These are phyloP conservation scores for Thamnophis sirtalis DNA, from an alignment of 2,113 vertebrate species.

Conservation along the genomic window DNA sequence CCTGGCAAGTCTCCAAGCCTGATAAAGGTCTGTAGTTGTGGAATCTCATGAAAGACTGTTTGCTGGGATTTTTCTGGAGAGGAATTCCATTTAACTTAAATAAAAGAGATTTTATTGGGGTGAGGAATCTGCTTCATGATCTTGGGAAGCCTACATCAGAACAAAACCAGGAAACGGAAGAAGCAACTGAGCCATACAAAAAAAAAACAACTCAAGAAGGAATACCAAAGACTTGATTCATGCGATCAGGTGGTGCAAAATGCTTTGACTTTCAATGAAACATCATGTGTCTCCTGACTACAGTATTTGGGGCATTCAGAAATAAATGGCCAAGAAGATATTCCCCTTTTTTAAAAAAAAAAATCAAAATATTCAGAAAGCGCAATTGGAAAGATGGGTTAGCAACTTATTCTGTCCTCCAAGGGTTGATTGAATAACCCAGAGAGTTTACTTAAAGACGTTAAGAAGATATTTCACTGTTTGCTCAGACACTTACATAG, in stretches of 20 bases:
- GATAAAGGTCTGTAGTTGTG: too few relatives aligned
- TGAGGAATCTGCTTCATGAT: too few relatives aligned
- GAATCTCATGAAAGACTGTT: too few relatives aligned
- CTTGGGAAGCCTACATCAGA: too few relatives aligned
- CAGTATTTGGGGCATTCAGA: background rate
- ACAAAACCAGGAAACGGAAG: too few relatives aligned
- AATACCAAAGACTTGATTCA: background rate
- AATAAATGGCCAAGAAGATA: background rate
- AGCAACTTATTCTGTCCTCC: background rate
- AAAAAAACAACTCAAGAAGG: background rate
- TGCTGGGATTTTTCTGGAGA: too few relatives aligned
- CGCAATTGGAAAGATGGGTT: background rate
- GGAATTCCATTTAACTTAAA: too few relatives aligned
- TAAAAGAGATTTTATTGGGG: too few relatives aligned
- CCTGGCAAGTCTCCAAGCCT: too few relatives aligned
- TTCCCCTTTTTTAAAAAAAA: background rate
- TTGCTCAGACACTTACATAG: background rate
- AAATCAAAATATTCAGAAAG: background rate
- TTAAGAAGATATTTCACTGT: background rate
- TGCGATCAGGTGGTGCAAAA: background rate
- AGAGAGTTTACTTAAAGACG: background rate
- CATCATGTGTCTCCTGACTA: background rate
- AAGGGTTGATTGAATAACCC: background rate
- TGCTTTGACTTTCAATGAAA: background rate
- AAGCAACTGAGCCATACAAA: too few relatives aligned